Percentiles rank a stretch among this genome's conserved stretches.
Evolutionary conservation across 2,797 vertebrate species (phyloP).

Genomic region (Semotilus atromaculatus): DNA sequence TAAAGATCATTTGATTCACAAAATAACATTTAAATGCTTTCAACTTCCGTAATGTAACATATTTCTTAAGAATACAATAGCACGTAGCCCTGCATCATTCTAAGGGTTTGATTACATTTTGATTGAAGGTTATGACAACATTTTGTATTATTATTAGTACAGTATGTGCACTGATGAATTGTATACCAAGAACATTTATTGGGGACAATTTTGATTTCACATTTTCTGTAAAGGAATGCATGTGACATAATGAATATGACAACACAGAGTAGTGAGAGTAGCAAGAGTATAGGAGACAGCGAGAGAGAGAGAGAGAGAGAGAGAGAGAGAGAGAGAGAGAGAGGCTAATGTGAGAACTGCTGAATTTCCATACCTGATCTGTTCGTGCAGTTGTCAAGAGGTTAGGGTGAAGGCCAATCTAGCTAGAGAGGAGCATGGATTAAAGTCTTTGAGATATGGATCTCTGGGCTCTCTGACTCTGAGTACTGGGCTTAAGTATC

Average conservation of each 20-base stretch:
- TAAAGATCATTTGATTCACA: no score
- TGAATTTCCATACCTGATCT: slow-evolving; percentile 86
- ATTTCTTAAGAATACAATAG: no score
- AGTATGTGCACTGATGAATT: not conserved
- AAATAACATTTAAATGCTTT: no score
- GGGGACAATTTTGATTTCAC: not conserved
- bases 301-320: not conserved
- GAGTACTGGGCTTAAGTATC: slow-evolving; percentile 93
- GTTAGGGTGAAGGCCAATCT: slow-evolving; percentile 86
- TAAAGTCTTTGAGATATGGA: slow-evolving; percentile 94
- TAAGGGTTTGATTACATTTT: not conserved
- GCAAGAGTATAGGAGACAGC: not conserved
- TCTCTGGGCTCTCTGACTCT: slow-evolving; percentile 87
- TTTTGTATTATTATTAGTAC: not conserved
- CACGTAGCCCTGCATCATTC: not conserved
- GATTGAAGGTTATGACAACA: not conserved
- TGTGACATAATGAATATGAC: not conserved
- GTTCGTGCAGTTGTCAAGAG: slow-evolving; percentile 82
- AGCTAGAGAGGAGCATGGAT: slow-evolving; percentile 85
- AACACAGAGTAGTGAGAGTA: not conserved
- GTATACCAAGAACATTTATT: no score
- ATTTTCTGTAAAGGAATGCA: not conserved
- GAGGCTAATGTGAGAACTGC: slow-evolving; percentile 75
- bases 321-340: no score
- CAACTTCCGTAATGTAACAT: no score